phyloP scores from a whole-genome alignment of 2,888 invertebrate genomes.

The Colostygia pectinataria region DNA sequence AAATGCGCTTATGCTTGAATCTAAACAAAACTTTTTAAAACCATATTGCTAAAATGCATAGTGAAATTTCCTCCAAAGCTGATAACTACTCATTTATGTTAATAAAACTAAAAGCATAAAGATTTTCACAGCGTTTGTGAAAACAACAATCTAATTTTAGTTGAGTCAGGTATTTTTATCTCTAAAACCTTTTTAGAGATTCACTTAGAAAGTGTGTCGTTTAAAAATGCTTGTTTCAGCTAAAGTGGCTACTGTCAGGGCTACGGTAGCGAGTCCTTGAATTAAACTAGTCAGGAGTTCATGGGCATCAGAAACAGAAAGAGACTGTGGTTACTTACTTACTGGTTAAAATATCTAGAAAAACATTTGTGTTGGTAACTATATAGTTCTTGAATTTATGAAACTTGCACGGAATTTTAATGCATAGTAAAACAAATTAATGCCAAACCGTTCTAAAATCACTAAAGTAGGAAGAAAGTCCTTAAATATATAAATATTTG shows the following conservation, averaged over 20 bases:
- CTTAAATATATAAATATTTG: too few species aligned
- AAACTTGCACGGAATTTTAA: too few species aligned
- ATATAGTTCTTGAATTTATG: too few species aligned
- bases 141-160: slow-evolving; percentile 30
- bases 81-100: slow-evolving; percentile 2
- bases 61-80: slow-evolving; percentile 1
- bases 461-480: too few species aligned
- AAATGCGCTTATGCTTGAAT: too few species aligned
- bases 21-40: too few species aligned
- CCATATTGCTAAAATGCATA: not conserved
- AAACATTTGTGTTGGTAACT: too few species aligned
- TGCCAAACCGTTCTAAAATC: too few species aligned
- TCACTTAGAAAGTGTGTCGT: slow-evolving; percentile 19
- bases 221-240: slow-evolving; percentile 27
- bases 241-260: slow-evolving; percentile 18
- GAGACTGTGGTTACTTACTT: too few species aligned
- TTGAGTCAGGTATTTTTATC: slow-evolving; percentile 27
- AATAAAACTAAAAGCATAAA: slow-evolving; percentile 11
- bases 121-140: slow-evolving; percentile 19
- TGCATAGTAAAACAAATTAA: too few species aligned
- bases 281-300: slow-evolving; percentile 19
- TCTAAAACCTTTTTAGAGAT: slow-evolving; percentile 26
- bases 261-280: slow-evolving; percentile 14
- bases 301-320: too few species aligned
- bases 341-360: too few species aligned